Conservation (phyloP, 2,113 vertebrate genomes). For the Eurypyga helias region DNA sequence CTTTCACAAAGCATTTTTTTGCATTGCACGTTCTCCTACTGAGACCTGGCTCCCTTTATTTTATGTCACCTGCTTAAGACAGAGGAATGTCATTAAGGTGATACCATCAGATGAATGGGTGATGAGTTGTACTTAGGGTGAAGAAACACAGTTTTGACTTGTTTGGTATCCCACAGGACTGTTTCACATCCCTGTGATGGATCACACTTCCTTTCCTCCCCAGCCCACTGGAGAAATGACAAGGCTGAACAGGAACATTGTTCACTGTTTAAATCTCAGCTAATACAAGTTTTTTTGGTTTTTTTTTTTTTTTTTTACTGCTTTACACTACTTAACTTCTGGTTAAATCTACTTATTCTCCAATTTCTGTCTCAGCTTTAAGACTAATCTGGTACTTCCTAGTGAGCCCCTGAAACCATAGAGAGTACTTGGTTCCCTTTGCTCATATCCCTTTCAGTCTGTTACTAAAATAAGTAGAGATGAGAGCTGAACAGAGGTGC, state of each 20-base stretch:
- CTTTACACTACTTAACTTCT: background rate
- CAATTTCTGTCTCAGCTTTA: background rate
- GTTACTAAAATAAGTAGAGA: background rate
- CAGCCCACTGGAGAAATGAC: background rate
- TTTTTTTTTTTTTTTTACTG: fast-evolving
- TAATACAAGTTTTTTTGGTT: background rate
- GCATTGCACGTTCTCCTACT: background rate
- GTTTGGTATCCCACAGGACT: background rate
- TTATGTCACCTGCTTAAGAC: background rate
- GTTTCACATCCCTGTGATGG: constrained; percentile 1
- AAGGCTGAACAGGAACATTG: background rate
- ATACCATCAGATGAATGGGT: background rate
- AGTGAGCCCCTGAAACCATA: background rate
- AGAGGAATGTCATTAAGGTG: background rate
- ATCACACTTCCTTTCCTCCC: constrained; percentile 15
- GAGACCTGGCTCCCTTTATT: background rate
- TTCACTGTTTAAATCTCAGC: background rate
- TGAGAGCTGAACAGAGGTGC: background rate
- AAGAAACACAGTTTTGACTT: background rate
- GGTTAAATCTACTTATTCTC: background rate
- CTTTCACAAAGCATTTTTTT: background rate
- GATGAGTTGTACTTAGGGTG: background rate
- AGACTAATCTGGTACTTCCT: background rate
- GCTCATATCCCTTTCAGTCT: background rate
- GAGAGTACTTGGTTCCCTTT: constrained; percentile 1